Base-by-base conservation (phyloP, 2,888 invertebrate species). In the Epinotia nisella region DNA sequence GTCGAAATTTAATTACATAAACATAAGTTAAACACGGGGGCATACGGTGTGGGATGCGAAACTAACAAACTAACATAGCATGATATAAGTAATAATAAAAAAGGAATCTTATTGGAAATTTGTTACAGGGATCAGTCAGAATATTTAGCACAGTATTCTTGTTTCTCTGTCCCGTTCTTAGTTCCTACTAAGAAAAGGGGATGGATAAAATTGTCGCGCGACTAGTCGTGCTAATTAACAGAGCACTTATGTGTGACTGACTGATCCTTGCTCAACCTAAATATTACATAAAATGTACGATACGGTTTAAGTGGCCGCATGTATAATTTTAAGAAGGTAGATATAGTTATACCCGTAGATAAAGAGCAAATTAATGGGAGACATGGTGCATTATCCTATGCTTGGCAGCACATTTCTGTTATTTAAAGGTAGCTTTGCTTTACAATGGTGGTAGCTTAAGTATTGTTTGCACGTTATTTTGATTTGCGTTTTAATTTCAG, bases 301-400 rank as follows among this genome's bases (percentile, higher is more conserved):
- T 65, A 39, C 21, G 81, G 80, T 75, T 62, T 53, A 58, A 72
- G 73, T 82, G 86, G 84, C 83, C 83, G 90, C 90, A 90, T 90
- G 90, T 77, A 82, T 82, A 78, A 80, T 49, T 81, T 81, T 80
- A 45, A 72, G 72, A 70, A 72, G 75, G 77, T 82, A 81, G 82
- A 69, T 56, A 79, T 86, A 87, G 83, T 81, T 79, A 79, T 83
- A 83, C 78, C 77, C 78, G 86, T 88, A 85, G 87, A 78, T 69
- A 76, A 75, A 76, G 80, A 84, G 85, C 87, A 90, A 91, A 89
- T 88, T 90, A 92, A 91, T 92, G 93, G 93, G 93, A 93, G 93
- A 93, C 93, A 93, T 92, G 93, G 93, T 93, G 93, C 93, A 93
- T 93, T 86, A 85, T 91, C 89, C 87, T 88, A 83, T 80, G 93